Evolutionary conservation across 2,113 vertebrate species (phyloP).

Genomic region (Stomatorhinus ivindoensis): DNA sequence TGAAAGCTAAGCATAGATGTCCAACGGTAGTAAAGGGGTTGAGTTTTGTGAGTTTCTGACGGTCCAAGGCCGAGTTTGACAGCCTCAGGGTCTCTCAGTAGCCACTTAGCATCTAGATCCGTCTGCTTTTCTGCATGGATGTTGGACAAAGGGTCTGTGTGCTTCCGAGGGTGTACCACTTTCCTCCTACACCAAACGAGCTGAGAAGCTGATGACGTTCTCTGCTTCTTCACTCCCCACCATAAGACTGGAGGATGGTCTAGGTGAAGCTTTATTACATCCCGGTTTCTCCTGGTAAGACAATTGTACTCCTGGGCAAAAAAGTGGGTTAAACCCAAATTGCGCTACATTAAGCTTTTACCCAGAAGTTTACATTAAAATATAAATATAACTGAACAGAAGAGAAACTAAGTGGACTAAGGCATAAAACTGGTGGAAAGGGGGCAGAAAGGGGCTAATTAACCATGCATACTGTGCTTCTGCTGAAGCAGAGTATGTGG

Average conservation of each 20-base stretch:
- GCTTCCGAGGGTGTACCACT: background rate
- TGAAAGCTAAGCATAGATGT: background rate
- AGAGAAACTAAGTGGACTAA: background rate
- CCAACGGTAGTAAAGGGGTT: background rate
- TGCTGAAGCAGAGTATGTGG: too few relatives aligned
- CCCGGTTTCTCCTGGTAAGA: background rate
- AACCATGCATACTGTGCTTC: background rate
- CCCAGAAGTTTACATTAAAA: background rate
- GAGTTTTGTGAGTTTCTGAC: background rate
- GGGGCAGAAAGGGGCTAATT: background rate
- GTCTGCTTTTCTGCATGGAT: background rate
- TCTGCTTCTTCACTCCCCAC: background rate
- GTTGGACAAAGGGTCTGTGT: background rate
- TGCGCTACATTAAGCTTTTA: background rate
- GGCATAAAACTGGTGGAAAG: background rate
- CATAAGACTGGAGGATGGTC: background rate
- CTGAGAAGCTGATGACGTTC: background rate
- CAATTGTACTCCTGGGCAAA: background rate
- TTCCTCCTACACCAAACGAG: background rate
- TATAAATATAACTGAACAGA: background rate
- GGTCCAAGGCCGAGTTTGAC: background rate
- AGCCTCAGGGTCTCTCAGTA: background rate
- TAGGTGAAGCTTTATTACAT: background rate
- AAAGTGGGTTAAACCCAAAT: background rate
- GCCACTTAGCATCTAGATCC: background rate